Percentiles rank a stretch among this genome's conserved stretches.
These are phyloP conservation scores for Brienomyrus longianalis DNA, from an alignment of 2,113 vertebrate genomes.

Conservation along the genomic window DNA sequence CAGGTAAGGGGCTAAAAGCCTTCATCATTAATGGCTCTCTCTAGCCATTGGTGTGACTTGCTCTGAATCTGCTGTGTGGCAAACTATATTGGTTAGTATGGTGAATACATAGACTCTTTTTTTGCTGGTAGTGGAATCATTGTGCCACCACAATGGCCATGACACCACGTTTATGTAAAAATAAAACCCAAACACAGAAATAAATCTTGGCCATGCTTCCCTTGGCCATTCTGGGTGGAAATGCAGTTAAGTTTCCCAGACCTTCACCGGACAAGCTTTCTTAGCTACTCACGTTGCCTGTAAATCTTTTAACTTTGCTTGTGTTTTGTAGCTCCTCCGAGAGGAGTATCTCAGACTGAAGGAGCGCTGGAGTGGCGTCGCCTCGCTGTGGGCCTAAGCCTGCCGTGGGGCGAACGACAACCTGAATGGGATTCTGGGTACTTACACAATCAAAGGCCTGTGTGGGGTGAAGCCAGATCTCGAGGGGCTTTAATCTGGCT, in stretches of 20 bases:
- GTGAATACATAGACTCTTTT: neutral
- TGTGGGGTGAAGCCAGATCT: slow-evolving; percentile 18
- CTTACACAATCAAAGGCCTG: slow-evolving; percentile 6
- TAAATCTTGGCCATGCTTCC: neutral
- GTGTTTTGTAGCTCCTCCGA: neutral
- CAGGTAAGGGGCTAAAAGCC: neutral
- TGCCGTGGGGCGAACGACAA: neutral
- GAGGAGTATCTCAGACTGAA: neutral
- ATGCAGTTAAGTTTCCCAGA: neutral
- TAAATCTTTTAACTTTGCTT: neutral
- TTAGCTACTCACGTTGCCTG: neutral
- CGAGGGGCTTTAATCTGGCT: slow-evolving; percentile 22
- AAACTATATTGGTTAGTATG: neutral
- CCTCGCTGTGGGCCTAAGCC: neutral
- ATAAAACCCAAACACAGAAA: neutral
- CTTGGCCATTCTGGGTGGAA: neutral
- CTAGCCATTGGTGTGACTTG: neutral
- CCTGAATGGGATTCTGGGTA: slow-evolving; percentile 10
- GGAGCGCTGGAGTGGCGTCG: neutral
- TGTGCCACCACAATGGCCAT: neutral
- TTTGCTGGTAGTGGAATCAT: neutral
- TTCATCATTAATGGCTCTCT: neutral
- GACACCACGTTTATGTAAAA: neutral
- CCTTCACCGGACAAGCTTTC: neutral
- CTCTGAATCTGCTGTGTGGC: neutral